phyloP scores from a whole-genome alignment of 2,113 vertebrate genomes.

The Gracilinanus agilis region DNA sequence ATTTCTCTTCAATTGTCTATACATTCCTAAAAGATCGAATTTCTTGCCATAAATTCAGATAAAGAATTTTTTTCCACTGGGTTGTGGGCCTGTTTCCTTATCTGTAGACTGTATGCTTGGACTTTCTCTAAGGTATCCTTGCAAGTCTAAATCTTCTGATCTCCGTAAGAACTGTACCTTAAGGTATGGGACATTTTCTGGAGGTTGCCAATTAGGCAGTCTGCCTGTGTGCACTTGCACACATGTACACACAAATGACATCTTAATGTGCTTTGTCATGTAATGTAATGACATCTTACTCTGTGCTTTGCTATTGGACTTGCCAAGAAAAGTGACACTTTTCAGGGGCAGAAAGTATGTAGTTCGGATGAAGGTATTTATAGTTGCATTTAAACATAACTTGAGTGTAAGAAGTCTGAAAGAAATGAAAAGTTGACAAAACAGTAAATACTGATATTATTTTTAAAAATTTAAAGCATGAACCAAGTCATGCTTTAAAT shows the following conservation, averaged over 20 bases:
- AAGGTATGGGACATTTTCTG: neutral
- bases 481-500: too few species aligned
- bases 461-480: too few species aligned
- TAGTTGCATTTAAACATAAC: neutral
- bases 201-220: neutral
- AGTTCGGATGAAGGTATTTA: neutral
- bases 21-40: neutral
- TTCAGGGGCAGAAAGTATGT: neutral
- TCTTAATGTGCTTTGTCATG: neutral
- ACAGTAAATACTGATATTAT: neutral
- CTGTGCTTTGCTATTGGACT: neutral
- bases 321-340: neutral
- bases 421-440: neutral
- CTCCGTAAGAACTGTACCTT: neutral
- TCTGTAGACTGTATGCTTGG: neutral
- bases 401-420: neutral
- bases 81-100: neutral
- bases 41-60: slow-evolving; percentile 49
- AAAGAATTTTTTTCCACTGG: neutral
- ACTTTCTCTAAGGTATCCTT: neutral
- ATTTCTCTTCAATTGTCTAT: neutral
- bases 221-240: neutral
- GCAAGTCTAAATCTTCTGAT: neutral
- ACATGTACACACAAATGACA: neutral
- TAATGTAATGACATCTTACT: neutral